Evolutionary conservation across 2,113 vertebrate genomes (phyloP).

Genomic region (Gorsachius goisagi): DNA sequence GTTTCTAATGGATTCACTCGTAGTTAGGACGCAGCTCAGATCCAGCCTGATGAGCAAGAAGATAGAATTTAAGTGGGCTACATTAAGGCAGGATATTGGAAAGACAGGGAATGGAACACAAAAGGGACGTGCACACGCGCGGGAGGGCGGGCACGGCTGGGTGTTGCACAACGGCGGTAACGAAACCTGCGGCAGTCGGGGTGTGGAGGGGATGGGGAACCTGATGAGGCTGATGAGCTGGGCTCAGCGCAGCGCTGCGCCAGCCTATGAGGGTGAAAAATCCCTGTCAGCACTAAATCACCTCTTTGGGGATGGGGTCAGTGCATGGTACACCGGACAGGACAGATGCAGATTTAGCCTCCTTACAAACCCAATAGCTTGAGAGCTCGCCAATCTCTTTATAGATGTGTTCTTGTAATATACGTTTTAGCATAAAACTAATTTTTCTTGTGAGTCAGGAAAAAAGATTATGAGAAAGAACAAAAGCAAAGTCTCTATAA

Average conservation of each 20-base stretch:
- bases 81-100: not conserved
- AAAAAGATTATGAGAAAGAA: not conserved
- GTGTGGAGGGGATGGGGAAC: not conserved
- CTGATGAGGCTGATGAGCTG: not conserved
- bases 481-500: not conserved
- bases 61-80: not conserved
- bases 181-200: not conserved
- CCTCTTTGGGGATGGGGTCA: not conserved
- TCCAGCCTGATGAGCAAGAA: not conserved
- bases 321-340: not conserved
- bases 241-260: not conserved
- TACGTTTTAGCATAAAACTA: not conserved
- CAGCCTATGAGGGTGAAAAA: not conserved
- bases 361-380: not conserved
- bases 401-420: not conserved
- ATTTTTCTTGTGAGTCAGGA: not conserved
- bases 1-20: rapidly evolving
- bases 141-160: not conserved
- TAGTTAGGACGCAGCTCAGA: not conserved
- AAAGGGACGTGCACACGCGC: not conserved
- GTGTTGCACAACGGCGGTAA: not conserved
- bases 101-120: not conserved
- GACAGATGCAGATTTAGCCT: not conserved
- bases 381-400: not conserved
- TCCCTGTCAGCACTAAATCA: not conserved